Percentiles rank a stretch among this genome's conserved stretches.
Evolutionary conservation across 2,113 vertebrate species (phyloP).

Genomic region (Phyllostomus discolor): DNA sequence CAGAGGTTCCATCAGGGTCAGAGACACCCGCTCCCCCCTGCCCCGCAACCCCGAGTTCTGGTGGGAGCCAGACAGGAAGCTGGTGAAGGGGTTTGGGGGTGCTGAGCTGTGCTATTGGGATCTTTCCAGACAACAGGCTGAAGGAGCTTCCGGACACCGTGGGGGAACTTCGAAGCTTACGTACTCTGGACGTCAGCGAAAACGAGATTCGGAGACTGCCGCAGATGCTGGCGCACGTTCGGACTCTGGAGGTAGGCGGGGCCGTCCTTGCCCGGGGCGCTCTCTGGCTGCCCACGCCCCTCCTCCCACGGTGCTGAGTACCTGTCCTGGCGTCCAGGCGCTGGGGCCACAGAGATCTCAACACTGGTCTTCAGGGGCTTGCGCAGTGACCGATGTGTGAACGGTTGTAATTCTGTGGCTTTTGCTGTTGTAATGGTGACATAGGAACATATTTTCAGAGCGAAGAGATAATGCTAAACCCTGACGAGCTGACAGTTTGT

Average conservation of each 20-base stretch:
- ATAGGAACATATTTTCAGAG: neutral
- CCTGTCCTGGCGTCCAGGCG: neutral
- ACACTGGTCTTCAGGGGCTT: neutral
- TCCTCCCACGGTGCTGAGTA: neutral
- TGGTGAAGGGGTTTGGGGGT: neutral
- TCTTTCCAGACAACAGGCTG: conserved; percentile 86
- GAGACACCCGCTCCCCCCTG: neutral
- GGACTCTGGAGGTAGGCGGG: conserved; percentile 86
- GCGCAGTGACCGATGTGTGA: accelerated
- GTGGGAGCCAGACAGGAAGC: neutral
- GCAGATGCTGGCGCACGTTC: conserved; percentile 81
- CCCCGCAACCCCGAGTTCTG: neutral
- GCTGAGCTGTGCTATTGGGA: neutral
- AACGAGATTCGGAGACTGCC: conserved; percentile 87
- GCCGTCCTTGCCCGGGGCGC: accelerated
- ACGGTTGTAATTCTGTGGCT: neutral
- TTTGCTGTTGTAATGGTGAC: neutral
- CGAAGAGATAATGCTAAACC: neutral
- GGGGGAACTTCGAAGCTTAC: conserved; percentile 85
- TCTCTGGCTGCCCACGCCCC: accelerated
- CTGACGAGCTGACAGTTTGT: neutral
- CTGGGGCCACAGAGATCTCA: neutral
- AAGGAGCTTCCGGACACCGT: conserved; percentile 82
- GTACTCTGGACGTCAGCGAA: conserved; percentile 87
- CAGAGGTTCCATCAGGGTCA: neutral